These are phyloP conservation scores for Mus caroli DNA, from an alignment of 2,797 vertebrate species.

Conservation along the genomic window DNA sequence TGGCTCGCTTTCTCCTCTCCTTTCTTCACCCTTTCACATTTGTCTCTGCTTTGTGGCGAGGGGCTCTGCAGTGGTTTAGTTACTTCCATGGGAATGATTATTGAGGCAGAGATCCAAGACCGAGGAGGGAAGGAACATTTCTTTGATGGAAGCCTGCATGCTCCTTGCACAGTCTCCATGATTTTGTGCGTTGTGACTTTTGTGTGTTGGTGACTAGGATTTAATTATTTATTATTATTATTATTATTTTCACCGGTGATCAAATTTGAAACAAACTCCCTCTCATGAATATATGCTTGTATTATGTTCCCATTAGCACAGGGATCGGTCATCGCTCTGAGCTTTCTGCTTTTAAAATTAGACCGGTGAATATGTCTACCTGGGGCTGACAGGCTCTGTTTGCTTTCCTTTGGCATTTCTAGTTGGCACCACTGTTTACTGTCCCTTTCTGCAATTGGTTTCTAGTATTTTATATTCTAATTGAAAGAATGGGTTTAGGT, in stretches of 20 bases:
- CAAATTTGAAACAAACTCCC: not conserved
- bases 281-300: not conserved
- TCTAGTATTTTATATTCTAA: conserved; percentile 27
- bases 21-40: not conserved
- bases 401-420: not conserved
- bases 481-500: conserved; percentile 28
- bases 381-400: not conserved
- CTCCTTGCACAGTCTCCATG: not conserved
- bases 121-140: not conserved
- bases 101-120: not conserved
- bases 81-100: not conserved
- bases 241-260: not conserved
- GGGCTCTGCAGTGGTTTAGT: not conserved
- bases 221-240: too few relatives aligned
- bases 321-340: not conserved
- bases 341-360: conserved; percentile 11
- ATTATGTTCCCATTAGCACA: not conserved
- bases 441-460: conserved; percentile 33
- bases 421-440: not conserved
- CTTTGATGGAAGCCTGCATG: rapidly evolving
- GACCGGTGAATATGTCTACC: not conserved
- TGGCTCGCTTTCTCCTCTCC: not conserved
- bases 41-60: not conserved
- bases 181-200: not conserved
- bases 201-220: not conserved